phyloP scores from a whole-genome alignment of 2,888 invertebrate species.

The Xylocampa areola region DNA sequence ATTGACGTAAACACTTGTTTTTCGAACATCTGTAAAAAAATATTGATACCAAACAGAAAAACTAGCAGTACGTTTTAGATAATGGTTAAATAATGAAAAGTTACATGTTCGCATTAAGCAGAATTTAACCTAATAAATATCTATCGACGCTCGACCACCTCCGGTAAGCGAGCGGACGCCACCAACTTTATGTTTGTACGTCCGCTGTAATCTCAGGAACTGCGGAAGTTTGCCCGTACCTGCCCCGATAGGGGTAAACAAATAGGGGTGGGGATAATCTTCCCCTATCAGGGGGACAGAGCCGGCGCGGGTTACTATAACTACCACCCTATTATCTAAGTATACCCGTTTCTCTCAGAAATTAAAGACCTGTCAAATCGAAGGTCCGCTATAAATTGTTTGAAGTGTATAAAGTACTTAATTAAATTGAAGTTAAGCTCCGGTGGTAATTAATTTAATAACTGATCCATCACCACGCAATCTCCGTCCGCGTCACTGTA shows the following conservation, averaged over 20 bases:
- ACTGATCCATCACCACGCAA: too few relatives aligned
- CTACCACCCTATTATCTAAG: conserved; percentile 10
- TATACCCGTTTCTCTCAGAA: background rate
- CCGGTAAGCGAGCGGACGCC: conserved; percentile 8
- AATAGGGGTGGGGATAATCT: conserved; percentile 13
- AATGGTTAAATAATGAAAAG: conserved; percentile 5
- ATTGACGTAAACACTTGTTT: too few relatives aligned
- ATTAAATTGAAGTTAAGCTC: too few relatives aligned
- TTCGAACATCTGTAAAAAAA: too few relatives aligned
- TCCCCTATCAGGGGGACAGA: conserved; percentile 1
- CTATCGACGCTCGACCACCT: conserved; percentile 19
- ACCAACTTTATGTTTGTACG: conserved; percentile 30
- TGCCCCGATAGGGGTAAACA: conserved; percentile 30
- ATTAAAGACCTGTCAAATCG: background rate
- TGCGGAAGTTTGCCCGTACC: conserved; percentile 29
- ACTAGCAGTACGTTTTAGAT: too few relatives aligned
- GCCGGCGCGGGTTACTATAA: conserved; percentile 23
- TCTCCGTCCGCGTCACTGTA: background rate
- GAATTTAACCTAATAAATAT: conserved; percentile 27
- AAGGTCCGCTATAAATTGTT: background rate
- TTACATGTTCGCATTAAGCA: conserved; percentile 8
- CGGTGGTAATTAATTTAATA: too few relatives aligned
- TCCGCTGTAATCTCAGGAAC: conserved; percentile 29
- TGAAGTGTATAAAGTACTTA: too few relatives aligned
- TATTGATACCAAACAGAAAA: too few relatives aligned